Evolutionary conservation across 2,797 vertebrate species (phyloP), one percentile per base, ranked within the genome.

Genomic region (Siniperca obscura): DNA sequence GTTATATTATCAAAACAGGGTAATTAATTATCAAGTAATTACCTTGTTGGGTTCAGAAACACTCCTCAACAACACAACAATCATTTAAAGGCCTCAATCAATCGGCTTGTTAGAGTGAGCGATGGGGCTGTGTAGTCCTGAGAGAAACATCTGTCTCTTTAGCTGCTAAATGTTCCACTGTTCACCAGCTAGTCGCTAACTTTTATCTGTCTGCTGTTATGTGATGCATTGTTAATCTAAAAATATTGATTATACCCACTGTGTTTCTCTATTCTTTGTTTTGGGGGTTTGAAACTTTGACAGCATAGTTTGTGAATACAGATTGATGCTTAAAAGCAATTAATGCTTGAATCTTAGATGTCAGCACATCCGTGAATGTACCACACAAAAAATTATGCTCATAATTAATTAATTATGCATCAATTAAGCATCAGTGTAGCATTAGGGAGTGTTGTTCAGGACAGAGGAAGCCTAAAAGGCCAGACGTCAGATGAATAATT

Each of bases 401-500:
- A n/a, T 55, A n/a, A n/a, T n/a, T n/a, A n/a, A n/a, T n/a, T n/a
- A n/a, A n/a, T n/a, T n/a, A n/a, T n/a, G n/a, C n/a, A n/a, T n/a
- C n/a, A n/a, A 93, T 93, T 90, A 93, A 87, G 79, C 82, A 80
- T 74, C 75, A 40, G 75, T 60, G 65, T 12, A 74, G 76, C 87
- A 80, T 83, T 17, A 62, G 78, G 87, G 76, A 82, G 82, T 79
- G 84, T 62, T 88, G 85, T 78, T 85, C 59, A 69, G 87, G 90
- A 92, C 89, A 86, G 86, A 87, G 85, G 83, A 89, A 90, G 87
- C 83, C 56, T 87, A 53, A 89, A 86, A 93, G 83, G 91, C 92
- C 89, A 89, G 78, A 79, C 74, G 44, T 85, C 64, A 90, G 88
- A 93, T 93, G 76, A 94, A 94, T 92, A 80, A 94, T 93, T 93